phyloP scores from a whole-genome alignment of 2,888 invertebrate genomes.

The Halictus ligatus region DNA sequence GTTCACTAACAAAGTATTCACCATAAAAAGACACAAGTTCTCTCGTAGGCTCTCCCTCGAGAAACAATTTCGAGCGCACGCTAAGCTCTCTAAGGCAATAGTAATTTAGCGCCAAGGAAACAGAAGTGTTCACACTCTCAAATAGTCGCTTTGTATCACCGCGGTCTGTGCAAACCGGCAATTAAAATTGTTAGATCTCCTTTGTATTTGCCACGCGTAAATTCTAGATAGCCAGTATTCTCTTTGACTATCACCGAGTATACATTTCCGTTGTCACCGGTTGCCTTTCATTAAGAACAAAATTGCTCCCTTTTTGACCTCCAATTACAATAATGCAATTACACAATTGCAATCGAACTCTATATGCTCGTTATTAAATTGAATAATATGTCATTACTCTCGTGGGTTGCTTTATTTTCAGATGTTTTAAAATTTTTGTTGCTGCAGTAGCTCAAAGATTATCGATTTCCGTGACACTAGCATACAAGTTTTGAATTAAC shows the following conservation, averaged over 20 bases:
- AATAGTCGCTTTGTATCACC: slow-evolving; percentile 65
- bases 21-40: slow-evolving; percentile 13
- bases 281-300: slow-evolving; percentile 1
- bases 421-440: background rate
- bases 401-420: background rate
- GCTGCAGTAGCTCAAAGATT: background rate
- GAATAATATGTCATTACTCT: background rate
- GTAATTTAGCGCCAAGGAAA: slow-evolving; percentile 76
- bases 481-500: background rate
- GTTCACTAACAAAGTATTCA: background rate
- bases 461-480: background rate
- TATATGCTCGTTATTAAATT: background rate
- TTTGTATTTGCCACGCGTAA: slow-evolving; percentile 63
- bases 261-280: background rate
- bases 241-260: slow-evolving; percentile 32
- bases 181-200: slow-evolving; percentile 43
- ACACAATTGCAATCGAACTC: background rate
- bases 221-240: slow-evolving; percentile 47
- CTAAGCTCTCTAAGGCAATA: slow-evolving; percentile 59
- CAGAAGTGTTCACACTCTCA: slow-evolving; percentile 66
- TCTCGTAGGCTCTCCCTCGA: slow-evolving; percentile 31
- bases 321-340: background rate
- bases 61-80: slow-evolving; percentile 32
- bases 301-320: background rate
- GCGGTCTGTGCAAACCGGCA: slow-evolving; percentile 56